These are phyloP conservation scores for Phyllotis vaccarum DNA, from an alignment of 2,797 vertebrate species.

Conservation along the genomic window DNA sequence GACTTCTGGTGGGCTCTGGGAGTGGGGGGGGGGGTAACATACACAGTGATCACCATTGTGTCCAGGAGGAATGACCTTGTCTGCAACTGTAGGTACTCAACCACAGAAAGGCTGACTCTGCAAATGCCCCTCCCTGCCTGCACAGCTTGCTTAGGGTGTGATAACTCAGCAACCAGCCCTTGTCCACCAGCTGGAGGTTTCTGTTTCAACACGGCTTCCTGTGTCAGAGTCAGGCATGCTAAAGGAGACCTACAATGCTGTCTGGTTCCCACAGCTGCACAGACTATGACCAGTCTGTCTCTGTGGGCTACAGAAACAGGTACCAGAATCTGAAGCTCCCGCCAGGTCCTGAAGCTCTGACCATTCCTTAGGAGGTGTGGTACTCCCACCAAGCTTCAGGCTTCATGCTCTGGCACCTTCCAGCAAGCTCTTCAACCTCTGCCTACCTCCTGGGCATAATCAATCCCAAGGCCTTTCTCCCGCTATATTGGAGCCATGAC, in stretches of 20 bases:
- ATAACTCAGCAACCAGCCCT: neutral
- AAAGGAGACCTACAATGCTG: neutral
- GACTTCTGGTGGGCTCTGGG: neutral
- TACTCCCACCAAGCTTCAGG: neutral
- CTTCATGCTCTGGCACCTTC: neutral
- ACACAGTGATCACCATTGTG: neutral
- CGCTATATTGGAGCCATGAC: neutral
- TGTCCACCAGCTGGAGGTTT: neutral
- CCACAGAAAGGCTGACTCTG: neutral
- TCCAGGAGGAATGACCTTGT: neutral
- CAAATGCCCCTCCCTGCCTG: neutral
- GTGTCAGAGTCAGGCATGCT: neutral
- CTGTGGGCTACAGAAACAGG: neutral
- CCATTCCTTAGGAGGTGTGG: fast-evolving
- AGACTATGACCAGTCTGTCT: neutral
- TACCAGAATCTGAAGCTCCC: neutral
- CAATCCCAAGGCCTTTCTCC: fast-evolving
- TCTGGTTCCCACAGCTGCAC: neutral
- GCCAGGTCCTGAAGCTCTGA: neutral
- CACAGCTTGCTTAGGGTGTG: neutral
- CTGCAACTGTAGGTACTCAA: neutral
- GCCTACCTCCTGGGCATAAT: neutral
- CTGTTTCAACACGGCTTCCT: neutral
- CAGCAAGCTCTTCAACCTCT: neutral
- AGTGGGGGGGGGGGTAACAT: neutral